Conservation (phyloP, 2,888 invertebrate genomes). For the Ametastegia equiseti region DNA sequence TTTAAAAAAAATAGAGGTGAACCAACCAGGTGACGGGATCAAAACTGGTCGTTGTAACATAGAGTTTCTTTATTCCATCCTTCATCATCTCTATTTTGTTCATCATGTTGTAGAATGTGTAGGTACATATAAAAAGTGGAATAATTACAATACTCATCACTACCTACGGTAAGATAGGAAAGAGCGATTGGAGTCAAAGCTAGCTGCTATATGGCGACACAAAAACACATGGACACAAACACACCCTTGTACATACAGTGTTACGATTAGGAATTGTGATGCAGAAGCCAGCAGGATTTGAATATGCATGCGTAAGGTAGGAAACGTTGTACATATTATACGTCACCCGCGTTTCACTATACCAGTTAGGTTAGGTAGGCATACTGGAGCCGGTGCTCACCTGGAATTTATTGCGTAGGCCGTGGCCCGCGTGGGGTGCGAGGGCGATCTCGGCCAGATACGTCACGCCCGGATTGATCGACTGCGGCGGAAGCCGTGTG, state of each 20-base stretch:
- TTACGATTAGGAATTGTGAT: constrained; percentile 33
- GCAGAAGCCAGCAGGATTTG: not conserved
- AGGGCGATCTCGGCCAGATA: constrained; percentile 43
- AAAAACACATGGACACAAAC: not conserved
- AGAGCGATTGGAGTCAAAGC: no score
- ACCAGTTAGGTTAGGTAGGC: no score
- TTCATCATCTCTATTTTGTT: no score
- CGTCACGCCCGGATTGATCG: constrained; percentile 44
- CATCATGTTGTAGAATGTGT: no score
- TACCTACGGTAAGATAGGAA: no score
- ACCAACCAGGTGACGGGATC: constrained; percentile 27
- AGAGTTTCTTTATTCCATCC: no score
- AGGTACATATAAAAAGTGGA: no score
- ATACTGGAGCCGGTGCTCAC: constrained; percentile 10
- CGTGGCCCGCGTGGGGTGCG: constrained; percentile 20
- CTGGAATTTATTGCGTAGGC: constrained; percentile 45
- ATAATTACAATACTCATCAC: no score
- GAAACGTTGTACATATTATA: not conserved
- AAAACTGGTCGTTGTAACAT: not conserved
- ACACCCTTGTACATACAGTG: not conserved
- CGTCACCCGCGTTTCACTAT: constrained; percentile 18
- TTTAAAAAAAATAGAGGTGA: not conserved
- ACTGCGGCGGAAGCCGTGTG: constrained; percentile 24
- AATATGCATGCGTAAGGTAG: constrained; percentile 44
- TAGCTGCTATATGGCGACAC: not conserved